Conservation (phyloP, 2,113 vertebrate species). For the Malurus alboscapulatus region DNA sequence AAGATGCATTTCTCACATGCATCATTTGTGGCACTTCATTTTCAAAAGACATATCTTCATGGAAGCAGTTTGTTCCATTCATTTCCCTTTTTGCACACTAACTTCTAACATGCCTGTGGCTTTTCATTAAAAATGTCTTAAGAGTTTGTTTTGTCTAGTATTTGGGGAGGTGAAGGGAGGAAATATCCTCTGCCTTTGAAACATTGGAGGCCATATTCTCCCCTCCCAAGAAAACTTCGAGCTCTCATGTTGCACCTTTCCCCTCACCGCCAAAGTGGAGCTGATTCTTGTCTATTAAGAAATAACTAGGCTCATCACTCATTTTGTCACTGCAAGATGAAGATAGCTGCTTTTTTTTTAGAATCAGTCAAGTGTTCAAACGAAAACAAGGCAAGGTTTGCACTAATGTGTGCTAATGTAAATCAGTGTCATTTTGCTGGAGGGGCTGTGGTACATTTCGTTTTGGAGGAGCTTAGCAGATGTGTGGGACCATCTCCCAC, state of each 20-base stretch:
- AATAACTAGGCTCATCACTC: neutral
- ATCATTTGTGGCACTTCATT: neutral
- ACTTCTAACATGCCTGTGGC: neutral
- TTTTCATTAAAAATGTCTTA: neutral
- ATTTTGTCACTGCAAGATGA: neutral
- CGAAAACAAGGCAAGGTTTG: neutral
- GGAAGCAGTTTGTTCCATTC: neutral
- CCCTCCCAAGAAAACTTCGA: neutral
- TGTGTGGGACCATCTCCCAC: neutral
- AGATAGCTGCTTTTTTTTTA: neutral
- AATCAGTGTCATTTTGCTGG: neutral
- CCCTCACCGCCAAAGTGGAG: neutral
- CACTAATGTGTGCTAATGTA: neutral
- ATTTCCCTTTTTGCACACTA: neutral
- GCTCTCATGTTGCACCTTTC: neutral
- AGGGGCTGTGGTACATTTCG: neutral
- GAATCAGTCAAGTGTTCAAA: neutral
- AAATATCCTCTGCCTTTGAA: neutral
- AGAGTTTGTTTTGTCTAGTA: neutral
- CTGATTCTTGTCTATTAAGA: neutral
- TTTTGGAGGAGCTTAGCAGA: neutral
- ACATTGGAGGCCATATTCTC: neutral
- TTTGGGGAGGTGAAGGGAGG: neutral
- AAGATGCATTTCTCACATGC: neutral
- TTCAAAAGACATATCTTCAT: neutral